Conservation (phyloP, 2,113 vertebrate genomes). For the Sturnus vulgaris region DNA sequence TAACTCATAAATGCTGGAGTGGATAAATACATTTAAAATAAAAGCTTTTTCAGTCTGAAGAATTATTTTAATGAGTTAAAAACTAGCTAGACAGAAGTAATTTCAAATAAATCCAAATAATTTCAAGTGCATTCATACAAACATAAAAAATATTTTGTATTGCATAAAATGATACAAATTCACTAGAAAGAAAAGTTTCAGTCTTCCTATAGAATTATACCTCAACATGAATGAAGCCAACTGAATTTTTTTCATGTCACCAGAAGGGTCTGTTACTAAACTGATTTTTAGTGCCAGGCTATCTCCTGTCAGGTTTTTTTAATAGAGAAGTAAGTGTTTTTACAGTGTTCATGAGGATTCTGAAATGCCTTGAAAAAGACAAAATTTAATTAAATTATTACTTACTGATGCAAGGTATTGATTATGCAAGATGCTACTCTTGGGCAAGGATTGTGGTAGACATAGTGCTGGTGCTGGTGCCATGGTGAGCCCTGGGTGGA, state of each 20-base stretch:
- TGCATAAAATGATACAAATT: background rate
- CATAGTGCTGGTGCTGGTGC: rapidly evolving
- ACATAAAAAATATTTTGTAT: background rate
- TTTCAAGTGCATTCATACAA: background rate
- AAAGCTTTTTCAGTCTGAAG: background rate
- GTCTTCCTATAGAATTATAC: background rate
- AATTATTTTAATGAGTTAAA: background rate
- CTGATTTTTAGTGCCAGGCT: background rate
- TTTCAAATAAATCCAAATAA: background rate
- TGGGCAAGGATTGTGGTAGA: rapidly evolving
- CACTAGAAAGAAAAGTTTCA: background rate
- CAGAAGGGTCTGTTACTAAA: background rate
- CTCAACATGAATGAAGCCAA: background rate
- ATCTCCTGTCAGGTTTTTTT: background rate
- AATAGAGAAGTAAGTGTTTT: background rate
- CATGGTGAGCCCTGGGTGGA: rapidly evolving
- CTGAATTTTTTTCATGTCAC: background rate
- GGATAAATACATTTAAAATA: background rate
- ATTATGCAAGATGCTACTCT: background rate
- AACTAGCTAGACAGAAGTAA: background rate
- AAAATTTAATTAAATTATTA: background rate
- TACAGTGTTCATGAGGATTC: background rate
- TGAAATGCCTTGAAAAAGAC: background rate
- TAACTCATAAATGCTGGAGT: background rate
- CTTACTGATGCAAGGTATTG: background rate